Evolutionary conservation across 2,888 invertebrate genomes (phyloP).

Genomic region (Nasonia oneida): DNA sequence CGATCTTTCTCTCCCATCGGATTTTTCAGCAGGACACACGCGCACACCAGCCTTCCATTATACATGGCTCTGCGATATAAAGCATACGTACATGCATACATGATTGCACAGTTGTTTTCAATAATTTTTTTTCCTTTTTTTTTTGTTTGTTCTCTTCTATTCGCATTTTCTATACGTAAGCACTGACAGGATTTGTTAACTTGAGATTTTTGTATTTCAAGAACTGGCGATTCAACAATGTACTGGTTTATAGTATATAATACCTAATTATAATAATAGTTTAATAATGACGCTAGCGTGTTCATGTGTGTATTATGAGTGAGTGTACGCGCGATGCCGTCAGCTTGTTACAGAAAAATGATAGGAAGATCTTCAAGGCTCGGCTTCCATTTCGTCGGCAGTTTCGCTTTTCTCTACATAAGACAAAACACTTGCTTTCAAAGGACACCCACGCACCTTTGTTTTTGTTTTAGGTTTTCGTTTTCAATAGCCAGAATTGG

Average conservation of each 20-base stretch:
- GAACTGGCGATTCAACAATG: constrained; percentile 23
- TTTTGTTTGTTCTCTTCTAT: constrained; percentile 10
- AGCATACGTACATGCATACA: constrained; percentile 54
- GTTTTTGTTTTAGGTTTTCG: neutral
- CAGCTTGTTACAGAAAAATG: constrained; percentile 13
- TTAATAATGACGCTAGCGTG: constrained; percentile 12
- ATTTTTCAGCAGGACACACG: constrained; percentile 48
- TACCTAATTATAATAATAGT: constrained; percentile 4
- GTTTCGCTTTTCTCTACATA: constrained; percentile 33
- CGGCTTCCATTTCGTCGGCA: constrained; percentile 42
- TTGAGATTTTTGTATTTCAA: neutral
- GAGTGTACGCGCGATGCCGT: constrained; percentile 47
- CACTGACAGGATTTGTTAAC: constrained; percentile 50
- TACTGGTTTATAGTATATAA: neutral
- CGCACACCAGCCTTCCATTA: neutral
- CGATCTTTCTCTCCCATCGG: constrained; percentile 44
- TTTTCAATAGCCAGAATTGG: neutral
- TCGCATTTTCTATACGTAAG: constrained; percentile 42
- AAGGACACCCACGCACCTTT: constrained; percentile 27
- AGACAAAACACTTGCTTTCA: constrained; percentile 20
- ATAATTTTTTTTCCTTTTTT: neutral
- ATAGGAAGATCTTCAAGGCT: constrained; percentile 51
- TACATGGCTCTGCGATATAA: constrained; percentile 41
- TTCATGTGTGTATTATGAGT: constrained; percentile 10
- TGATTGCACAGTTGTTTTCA: constrained; percentile 40